Percentiles rank a stretch among this genome's conserved stretches.
Conservation (phyloP, 2,888 invertebrate genomes). For the Salticus scenicus region DNA sequence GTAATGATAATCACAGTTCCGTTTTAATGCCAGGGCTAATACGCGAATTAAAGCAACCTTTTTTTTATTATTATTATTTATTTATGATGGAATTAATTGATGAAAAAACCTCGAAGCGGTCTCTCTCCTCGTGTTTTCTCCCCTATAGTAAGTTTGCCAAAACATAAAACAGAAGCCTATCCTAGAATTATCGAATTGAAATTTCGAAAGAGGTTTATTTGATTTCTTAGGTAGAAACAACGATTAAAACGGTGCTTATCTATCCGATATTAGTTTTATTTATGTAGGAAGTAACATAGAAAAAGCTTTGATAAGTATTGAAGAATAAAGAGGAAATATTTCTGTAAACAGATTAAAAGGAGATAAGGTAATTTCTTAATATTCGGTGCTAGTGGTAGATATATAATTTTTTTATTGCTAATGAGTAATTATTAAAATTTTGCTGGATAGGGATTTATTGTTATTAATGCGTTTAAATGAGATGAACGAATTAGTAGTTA, state of each 20-base stretch:
- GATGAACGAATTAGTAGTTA: background rate
- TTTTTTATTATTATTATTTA: no score
- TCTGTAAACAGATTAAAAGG: conserved; percentile 55
- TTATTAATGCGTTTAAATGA: background rate
- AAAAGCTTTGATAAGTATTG: conserved; percentile 14
- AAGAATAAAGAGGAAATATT: background rate
- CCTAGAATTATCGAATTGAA: conserved; percentile 64
- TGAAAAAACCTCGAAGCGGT: conserved; percentile 32
- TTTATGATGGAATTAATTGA: conserved; percentile 62
- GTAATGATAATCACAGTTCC: conserved; percentile 61
- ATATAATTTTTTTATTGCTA: conserved; percentile 22
- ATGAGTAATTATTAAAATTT: conserved; percentile 44
- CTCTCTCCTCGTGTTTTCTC: background rate
- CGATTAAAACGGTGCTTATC: conserved; percentile 66
- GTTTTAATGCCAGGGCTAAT: conserved; percentile 52
- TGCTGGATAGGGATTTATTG: background rate
- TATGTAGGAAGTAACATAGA: conserved; percentile 29
- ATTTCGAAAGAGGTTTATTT: conserved; percentile 52
- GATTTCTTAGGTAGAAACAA: conserved; percentile 50
- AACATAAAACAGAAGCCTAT: conserved; percentile 66
- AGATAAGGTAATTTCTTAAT: conserved; percentile 37
- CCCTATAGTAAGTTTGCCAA: conserved; percentile 16
- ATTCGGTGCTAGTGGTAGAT: conserved; percentile 14
- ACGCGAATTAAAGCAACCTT: conserved; percentile 55
- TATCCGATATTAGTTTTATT: conserved; percentile 49